A percentile compares a stretch with the other conserved stretches of the same genome.
phyloP scores from a whole-genome alignment of 2,113 vertebrate genomes.

The Muntiacus reevesi region DNA sequence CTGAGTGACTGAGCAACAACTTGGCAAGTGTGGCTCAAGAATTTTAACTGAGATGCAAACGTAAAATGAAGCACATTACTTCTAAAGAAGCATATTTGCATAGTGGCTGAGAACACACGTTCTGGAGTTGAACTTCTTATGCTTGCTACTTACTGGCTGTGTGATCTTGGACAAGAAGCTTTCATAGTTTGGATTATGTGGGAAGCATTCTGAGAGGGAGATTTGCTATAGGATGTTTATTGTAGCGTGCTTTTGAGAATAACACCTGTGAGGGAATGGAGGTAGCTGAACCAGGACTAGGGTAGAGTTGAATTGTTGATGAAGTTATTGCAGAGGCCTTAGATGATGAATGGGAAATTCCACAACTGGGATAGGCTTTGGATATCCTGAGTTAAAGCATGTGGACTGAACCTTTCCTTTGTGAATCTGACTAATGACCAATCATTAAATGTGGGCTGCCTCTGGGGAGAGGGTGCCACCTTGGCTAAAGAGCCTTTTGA shows the following conservation, averaged over 20 bases:
- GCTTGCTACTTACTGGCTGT: not conserved
- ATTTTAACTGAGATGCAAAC: not conserved
- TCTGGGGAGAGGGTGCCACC: not conserved
- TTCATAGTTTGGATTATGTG: not conserved
- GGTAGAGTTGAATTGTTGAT: not conserved
- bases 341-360: not conserved
- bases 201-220: not conserved
- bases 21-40: not conserved
- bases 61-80: not conserved
- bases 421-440: not conserved
- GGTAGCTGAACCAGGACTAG: not conserved
- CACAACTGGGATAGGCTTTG: not conserved
- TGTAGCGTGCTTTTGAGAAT: not conserved
- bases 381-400: not conserved
- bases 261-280: not conserved
- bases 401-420: not conserved
- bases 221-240: not conserved
- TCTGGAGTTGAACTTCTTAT: not conserved
- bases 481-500: not conserved
- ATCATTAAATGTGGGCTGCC: not conserved
- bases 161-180: not conserved
- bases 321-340: not conserved
- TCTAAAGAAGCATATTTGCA: not conserved
- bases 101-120: not conserved
- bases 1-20: not conserved